Base-by-base conservation (phyloP, 1,140 invertebrate genomes). In the Amphibalanus amphitrite region DNA sequence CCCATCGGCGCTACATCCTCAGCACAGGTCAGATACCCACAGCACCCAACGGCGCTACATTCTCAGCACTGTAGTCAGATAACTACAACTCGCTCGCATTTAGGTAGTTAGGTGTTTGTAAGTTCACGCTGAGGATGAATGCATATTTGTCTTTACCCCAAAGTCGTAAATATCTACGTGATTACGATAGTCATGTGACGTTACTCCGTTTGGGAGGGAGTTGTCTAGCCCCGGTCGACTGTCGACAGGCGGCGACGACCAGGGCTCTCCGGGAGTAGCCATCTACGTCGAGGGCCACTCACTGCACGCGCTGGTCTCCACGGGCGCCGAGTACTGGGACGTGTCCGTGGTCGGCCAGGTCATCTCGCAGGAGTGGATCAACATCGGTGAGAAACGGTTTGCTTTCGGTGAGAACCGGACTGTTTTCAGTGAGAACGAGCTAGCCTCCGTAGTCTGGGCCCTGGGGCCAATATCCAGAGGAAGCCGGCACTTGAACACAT, bases 201-300 rank as follows among this genome's bases (percentile, higher is more conserved):
- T 59, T 15, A 59, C 13, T 25, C 13, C 13, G 47, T 13, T 59
- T 59, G 13, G 25, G 25, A 15, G 13, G 47, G 47, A 15, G 25
- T 13, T 15, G 47, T 59, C 25, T 59, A 25, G 25, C 13, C 47
- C 13, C 47, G 13, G 25, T 59, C 13, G 47, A 59, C 25, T 59
- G 47, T 25, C n/a, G 29, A 20, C 70, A 76, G 76, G 76, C 15
- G 77, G 77, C 28, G 76, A 76, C 70, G 74, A 29, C 3, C 67
- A 74, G 20, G 78, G 78, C 15, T 72, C 71, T 69, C 78, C 78
- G 0, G 78, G 78, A 6, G 68, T 79, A 20, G 74, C 74, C 20
- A 47, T 79, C 0, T 78, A 71, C 69, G 73, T 74, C 25, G 69
- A 74, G 25, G 76, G 76, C 3, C 71, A 76, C 30, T 73, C 70